These are phyloP conservation scores for Chrysina gloriosa DNA, from an alignment of 2,888 invertebrate species.

Conservation along the genomic window DNA sequence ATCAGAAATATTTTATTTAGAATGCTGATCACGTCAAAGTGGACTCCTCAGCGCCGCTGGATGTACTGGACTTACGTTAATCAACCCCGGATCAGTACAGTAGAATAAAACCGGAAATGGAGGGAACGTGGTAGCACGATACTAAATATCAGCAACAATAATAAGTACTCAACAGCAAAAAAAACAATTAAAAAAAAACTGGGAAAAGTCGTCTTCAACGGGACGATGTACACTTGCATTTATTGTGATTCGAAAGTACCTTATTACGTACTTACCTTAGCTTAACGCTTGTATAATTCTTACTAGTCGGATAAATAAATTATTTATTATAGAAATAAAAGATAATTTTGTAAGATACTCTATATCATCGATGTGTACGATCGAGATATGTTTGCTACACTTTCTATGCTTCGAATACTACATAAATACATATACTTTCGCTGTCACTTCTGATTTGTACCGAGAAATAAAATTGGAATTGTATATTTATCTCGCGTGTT, in stretches of 20 bases:
- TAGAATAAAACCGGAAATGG: neutral
- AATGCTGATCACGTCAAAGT: constrained; percentile 42
- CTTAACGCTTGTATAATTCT: constrained; percentile 30
- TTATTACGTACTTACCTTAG: constrained; percentile 28
- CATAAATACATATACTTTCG: no score
- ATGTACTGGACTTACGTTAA: constrained; percentile 43
- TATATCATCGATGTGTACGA: neutral
- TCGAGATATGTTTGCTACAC: no score
- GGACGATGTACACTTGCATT: constrained; percentile 30
- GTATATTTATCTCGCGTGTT: no score
- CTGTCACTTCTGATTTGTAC: no score
- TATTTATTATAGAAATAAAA: constrained; percentile 12
- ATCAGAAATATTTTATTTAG: constrained; percentile 15
- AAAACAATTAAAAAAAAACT: neutral
- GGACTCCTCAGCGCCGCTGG: constrained; percentile 36
- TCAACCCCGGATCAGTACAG: neutral
- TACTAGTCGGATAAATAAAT: constrained; percentile 36
- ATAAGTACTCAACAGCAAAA: neutral
- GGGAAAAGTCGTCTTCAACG: neutral
- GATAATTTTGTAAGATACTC: constrained; percentile 5
- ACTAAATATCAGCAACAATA: neutral
- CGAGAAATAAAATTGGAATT: no score
- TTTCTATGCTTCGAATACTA: no score
- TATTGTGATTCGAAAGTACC: constrained; percentile 42
- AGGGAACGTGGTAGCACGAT: neutral